phyloP scores from a whole-genome alignment of 2,797 vertebrate genomes.

The Enteromius viviparus region DNA sequence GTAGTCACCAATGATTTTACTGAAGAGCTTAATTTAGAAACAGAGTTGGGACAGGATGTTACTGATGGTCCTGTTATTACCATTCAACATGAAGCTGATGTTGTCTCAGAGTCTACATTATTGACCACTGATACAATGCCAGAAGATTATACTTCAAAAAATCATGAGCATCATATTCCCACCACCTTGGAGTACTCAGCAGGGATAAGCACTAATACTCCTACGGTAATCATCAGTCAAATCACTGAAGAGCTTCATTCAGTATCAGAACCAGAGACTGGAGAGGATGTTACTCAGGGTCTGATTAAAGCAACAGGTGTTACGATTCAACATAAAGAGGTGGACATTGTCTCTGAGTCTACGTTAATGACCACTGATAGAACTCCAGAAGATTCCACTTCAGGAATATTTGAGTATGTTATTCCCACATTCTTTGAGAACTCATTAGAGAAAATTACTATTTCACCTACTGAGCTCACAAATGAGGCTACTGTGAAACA shows the following conservation, averaged over 20 bases:
- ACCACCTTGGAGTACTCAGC: neutral
- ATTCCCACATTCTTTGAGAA: neutral
- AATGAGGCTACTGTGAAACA: neutral
- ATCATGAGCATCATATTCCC: neutral
- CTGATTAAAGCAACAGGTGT: neutral
- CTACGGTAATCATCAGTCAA: neutral
- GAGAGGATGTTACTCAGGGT: neutral
- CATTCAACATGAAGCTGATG: neutral
- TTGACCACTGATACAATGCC: neutral
- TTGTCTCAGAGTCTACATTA: constrained; percentile 7
- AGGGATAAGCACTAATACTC: neutral
- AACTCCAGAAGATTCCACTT: neutral
- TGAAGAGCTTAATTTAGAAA: constrained; percentile 24
- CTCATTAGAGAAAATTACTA: neutral
- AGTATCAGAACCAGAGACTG: constrained; percentile 20
- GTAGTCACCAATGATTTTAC: neutral
- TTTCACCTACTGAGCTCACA: neutral
- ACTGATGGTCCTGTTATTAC: neutral
- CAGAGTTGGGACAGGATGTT: neutral
- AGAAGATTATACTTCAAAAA: constrained; percentile 2
- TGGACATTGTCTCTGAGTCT: neutral
- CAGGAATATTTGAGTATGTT: neutral
- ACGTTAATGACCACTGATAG: neutral
- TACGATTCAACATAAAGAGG: neutral
- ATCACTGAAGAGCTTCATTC: constrained; percentile 22